Percentiles rank a stretch among this genome's conserved stretches.
Evolutionary conservation across 1,140 invertebrate genomes (phyloP).

Genomic region (Pararge aegeria): DNA sequence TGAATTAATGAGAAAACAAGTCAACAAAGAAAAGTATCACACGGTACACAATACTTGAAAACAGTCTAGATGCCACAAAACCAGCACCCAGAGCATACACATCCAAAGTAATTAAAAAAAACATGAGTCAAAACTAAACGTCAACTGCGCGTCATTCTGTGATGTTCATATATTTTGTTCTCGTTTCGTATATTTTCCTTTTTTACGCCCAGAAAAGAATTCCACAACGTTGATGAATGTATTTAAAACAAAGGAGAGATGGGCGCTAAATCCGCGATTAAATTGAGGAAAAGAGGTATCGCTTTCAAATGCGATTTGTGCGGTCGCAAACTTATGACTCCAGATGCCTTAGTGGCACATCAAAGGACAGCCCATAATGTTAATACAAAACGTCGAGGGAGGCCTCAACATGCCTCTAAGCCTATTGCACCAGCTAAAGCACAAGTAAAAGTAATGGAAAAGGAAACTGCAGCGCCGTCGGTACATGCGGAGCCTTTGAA

Average conservation of each 20-base stretch:
- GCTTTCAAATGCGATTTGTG: conserved; percentile 50
- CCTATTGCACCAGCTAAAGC: conserved; percentile 4
- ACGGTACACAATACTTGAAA: too few relatives aligned
- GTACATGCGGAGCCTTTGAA: neutral
- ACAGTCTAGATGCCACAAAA: too few relatives aligned
- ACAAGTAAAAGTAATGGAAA: conserved; percentile 2
- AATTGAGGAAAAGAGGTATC: conserved; percentile 31
- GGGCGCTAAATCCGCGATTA: conserved; percentile 43
- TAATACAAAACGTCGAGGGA: conserved; percentile 4
- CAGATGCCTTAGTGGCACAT: conserved; percentile 39
- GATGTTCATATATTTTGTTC: neutral
- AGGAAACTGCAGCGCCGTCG: conserved; percentile 1
- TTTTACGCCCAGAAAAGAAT: neutral
- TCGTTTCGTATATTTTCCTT: neutral
- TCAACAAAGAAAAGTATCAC: too few relatives aligned
- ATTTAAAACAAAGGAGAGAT: conserved; percentile 29
- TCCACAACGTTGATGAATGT: conserved; percentile 17
- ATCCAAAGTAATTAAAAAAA: too few relatives aligned
- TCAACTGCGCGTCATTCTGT: conserved; percentile 34
- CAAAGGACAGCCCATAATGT: conserved; percentile 40
- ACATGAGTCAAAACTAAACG: conserved; percentile 12
- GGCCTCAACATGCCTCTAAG: neutral
- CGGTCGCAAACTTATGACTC: conserved; percentile 38
- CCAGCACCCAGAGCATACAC: too few relatives aligned
- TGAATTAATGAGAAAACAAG: too few relatives aligned